Conservation (phyloP, 1,140 invertebrate species). For the Phocides pigmalion region DNA sequence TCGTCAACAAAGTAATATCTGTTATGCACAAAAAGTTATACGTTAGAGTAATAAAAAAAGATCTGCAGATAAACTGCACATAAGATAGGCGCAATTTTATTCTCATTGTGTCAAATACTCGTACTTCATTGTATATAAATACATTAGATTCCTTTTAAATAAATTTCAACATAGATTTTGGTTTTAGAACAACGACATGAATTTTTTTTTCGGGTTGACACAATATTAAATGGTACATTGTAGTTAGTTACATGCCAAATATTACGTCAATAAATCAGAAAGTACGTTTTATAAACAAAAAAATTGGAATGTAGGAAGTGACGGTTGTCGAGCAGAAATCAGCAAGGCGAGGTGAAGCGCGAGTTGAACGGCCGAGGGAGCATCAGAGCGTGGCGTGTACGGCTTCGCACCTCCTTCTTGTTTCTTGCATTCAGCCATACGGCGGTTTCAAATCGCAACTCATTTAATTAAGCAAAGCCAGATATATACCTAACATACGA, state of each 20-base stretch:
- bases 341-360: constrained; percentile 60
- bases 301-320: constrained; percentile 63
- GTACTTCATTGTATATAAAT: too few relatives aligned
- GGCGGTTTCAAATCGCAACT: constrained; percentile 25
- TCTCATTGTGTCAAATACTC: too few relatives aligned
- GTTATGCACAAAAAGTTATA: too few relatives aligned
- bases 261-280: constrained; percentile 18
- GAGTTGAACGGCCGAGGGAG: constrained; percentile 73
- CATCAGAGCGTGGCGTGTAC: constrained; percentile 65
- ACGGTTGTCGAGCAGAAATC: constrained; percentile 64
- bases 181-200: too few relatives aligned
- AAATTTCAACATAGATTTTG: too few relatives aligned
- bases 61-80: too few relatives aligned
- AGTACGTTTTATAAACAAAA: constrained; percentile 19
- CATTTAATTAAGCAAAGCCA: constrained; percentile 20
- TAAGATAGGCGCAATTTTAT: too few relatives aligned
- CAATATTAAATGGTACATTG: background rate
- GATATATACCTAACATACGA: constrained; percentile 19
- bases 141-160: too few relatives aligned
- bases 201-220: background rate
- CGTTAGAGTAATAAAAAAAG: too few relatives aligned
- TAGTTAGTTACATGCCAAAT: background rate
- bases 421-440: constrained; percentile 23
- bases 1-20: too few relatives aligned
- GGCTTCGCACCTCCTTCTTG: constrained; percentile 49